A percentile compares a stretch with the other conserved stretches of the same genome.
These are phyloP conservation scores for Pleuronectes platessa DNA, from an alignment of 2,113 vertebrate genomes.

Conservation along the genomic window DNA sequence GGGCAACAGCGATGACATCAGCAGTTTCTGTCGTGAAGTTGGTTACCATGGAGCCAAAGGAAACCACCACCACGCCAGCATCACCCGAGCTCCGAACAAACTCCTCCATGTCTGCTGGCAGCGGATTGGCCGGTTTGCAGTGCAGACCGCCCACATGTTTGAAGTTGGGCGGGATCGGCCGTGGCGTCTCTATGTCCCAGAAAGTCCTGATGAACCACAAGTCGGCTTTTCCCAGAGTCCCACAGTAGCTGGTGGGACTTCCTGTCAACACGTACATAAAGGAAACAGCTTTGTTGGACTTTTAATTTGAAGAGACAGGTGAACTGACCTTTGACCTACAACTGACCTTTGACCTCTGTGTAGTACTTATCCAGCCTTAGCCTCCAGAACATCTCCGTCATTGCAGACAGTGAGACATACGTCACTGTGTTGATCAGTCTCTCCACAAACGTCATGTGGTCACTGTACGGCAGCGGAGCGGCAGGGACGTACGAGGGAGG, in stretches of 20 bases:
- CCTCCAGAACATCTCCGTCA: neutral
- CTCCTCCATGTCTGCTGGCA: conserved; percentile 83
- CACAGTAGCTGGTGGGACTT: conserved; percentile 25
- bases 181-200: conserved; percentile 42
- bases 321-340: neutral
- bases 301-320: neutral
- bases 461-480: conserved; percentile 5
- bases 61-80: conserved; percentile 85
- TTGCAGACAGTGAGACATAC: neutral
- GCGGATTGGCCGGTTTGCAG: conserved; percentile 47
- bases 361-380: conserved; percentile 12
- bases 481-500: conserved; percentile 29
- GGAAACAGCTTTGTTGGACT: neutral
- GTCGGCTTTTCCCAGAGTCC: conserved; percentile 17
- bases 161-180: conserved; percentile 43
- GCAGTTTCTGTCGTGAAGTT: conserved; percentile 82
- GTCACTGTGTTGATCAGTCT: conserved; percentile 24
- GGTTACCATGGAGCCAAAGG: conserved; percentile 85
- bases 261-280: conserved; percentile 32
- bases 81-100: conserved; percentile 86
- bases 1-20: conserved; percentile 82
- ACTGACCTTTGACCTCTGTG: conserved; percentile 45
- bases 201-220: conserved; percentile 55
- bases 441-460: conserved; percentile 47
- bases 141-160: conserved; percentile 49